These are phyloP conservation scores for Neosilurus hyrtlii DNA, from an alignment of 2,797 vertebrate genomes.

Conservation along the genomic window DNA sequence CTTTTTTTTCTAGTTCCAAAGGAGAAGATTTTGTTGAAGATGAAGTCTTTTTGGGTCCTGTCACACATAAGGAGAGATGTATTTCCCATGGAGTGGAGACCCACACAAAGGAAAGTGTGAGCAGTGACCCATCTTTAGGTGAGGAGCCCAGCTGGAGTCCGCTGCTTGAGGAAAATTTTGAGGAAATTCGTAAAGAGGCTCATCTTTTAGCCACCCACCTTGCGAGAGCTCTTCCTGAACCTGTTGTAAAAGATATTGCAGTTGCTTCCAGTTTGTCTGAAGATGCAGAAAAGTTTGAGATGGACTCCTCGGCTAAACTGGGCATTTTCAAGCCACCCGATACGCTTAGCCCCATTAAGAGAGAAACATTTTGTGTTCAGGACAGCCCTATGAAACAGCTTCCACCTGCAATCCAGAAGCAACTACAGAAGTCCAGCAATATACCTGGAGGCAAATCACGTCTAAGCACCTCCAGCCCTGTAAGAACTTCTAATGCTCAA, in stretches of 20 bases:
- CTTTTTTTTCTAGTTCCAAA: constrained; percentile 68
- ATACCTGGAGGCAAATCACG: constrained; percentile 24
- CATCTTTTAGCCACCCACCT: constrained; percentile 77
- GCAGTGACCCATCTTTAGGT: background rate
- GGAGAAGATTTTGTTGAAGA: constrained; percentile 72
- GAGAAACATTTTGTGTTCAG: constrained; percentile 84
- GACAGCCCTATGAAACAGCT: constrained; percentile 79
- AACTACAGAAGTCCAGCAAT: constrained; percentile 49
- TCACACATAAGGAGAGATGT: constrained; percentile 76
- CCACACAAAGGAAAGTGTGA: constrained; percentile 8
- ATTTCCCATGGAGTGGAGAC: constrained; percentile 64
- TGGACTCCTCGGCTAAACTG: constrained; percentile 74
- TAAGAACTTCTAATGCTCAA: constrained; percentile 52
- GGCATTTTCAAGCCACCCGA: constrained; percentile 65
- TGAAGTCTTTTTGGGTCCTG: constrained; percentile 83
- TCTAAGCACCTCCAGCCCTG: constrained; percentile 67
- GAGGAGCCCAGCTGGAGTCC: constrained; percentile 75
- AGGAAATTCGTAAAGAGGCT: constrained; percentile 87
- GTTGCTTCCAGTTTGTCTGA: constrained; percentile 28
- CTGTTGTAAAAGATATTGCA: background rate
- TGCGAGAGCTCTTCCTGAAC: constrained; percentile 55
- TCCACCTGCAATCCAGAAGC: constrained; percentile 73
- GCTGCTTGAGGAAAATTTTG: constrained; percentile 77
- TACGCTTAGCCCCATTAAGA: constrained; percentile 77
- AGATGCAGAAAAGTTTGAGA: constrained; percentile 73